Percentiles rank a stretch among this genome's conserved stretches.
phyloP scores from a whole-genome alignment of 2,888 invertebrate genomes.

The Osedax frankpressi region DNA sequence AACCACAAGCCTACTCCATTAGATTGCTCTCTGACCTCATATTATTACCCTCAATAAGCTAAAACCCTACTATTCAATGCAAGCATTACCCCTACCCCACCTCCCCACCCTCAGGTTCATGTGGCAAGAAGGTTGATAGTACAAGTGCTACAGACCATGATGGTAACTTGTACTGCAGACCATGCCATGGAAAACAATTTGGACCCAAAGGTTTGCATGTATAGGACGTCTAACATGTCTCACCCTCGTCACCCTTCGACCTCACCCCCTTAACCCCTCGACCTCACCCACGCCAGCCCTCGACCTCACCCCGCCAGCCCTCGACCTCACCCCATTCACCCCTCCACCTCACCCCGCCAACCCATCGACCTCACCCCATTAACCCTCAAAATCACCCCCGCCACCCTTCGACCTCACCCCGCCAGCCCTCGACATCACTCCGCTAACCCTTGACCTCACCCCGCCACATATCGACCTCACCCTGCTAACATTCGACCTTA shows the following conservation, averaged over 20 bases:
- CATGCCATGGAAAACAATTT: conserved; percentile 77
- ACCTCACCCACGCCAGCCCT: background rate
- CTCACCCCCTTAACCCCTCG: background rate
- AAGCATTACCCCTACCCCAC: conserved; percentile 1
- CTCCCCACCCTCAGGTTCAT: conserved; percentile 32
- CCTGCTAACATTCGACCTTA: too few relatives aligned
- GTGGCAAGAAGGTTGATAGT: conserved; percentile 48
- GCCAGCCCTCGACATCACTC: too few relatives aligned
- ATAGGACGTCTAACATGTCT: background rate
- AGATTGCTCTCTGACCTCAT: too few relatives aligned
- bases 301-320: background rate
- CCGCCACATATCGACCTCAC: too few relatives aligned
- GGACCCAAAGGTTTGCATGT: conserved; percentile 58
- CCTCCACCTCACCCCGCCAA: background rate
- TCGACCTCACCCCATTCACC: background rate
- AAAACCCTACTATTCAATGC: too few relatives aligned
- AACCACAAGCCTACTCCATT: too few relatives aligned
- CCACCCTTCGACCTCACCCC: too few relatives aligned
- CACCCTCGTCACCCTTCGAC: background rate
- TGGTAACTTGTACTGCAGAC: conserved; percentile 78
- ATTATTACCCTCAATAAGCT: too few relatives aligned
- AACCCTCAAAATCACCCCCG: background rate
- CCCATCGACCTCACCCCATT: too few relatives aligned
- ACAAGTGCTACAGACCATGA: conserved; percentile 59
- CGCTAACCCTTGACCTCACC: too few relatives aligned